Base-by-base conservation (phyloP, 2,888 invertebrate species). In the Anarsia innoxiella region DNA sequence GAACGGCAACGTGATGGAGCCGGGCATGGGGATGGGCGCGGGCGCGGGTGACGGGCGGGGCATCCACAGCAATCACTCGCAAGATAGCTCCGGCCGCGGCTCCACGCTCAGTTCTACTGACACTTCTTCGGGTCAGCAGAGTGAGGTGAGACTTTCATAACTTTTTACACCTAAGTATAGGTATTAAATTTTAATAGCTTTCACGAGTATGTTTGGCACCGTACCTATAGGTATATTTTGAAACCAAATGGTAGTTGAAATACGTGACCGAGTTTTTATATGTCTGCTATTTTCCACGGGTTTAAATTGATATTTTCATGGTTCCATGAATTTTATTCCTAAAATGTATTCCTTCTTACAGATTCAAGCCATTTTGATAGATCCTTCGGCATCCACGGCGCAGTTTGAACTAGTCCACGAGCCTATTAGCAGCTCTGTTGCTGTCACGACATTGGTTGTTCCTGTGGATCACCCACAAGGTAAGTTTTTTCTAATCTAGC, bases 1-100 rank as follows among this genome's bases (percentile, higher is more conserved):
- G 12, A 77, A 78, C 36, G 74, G 68, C 2, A 76, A 77, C 44
- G 39, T 53, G 1, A 33, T 64, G 19, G 76, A 70, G 16, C 52
- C 59, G 1, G 56, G 48, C 0, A 46, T 66, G 1, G 71, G 66
- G 0, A 53, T 55, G 0, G 64, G 66, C 1, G 72, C 77, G 1
- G 83, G 83, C 1, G 83, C 82, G 1, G 84, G 84, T 0, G 85
- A 84, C 39, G 84, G 85, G 0, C 55, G 70, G 10, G 84, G 85
- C 2, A 76, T 85, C 25, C 85, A 84, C 49, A 83, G 83, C 39
- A 76, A 82, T 47, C 58, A 63, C 23, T 82, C 82, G 2, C 75
- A 71, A 40, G 77, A 78, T 41, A 84, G 80, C 45, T 84, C 84
- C 1, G 83, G 83, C 0, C 56, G 66, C 10, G 84, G 77, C 8